Percentiles rank a stretch among this genome's conserved stretches.
Conservation (phyloP, 2,888 invertebrate genomes). For the Syrista parreyssii region DNA sequence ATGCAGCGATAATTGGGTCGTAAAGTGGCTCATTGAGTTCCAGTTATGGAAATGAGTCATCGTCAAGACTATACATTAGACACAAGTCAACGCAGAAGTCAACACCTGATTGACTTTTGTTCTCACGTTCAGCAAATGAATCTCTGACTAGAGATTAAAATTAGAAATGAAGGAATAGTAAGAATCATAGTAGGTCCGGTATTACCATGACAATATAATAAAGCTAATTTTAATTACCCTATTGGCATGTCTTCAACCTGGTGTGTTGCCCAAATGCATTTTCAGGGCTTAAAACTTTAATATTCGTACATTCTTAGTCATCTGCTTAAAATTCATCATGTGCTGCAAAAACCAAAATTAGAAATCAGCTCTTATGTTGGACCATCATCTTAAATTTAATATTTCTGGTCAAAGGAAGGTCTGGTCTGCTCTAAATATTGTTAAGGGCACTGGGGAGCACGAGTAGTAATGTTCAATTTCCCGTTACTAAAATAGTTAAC, state of each 20-base stretch:
- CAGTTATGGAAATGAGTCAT: constrained; percentile 79
- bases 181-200: too few relatives aligned
- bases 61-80: constrained; percentile 79
- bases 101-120: constrained; percentile 57
- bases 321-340: constrained; percentile 97
- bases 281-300: constrained; percentile 74
- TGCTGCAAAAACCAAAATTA: constrained; percentile 68
- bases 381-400: too few relatives aligned
- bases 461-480: too few relatives aligned
- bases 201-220: too few relatives aligned
- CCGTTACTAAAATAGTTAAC: too few relatives aligned
- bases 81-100: constrained; percentile 75
- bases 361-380: constrained; percentile 86
- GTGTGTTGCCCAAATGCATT: constrained; percentile 75
- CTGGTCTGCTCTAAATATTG: too few relatives aligned
- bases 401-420: too few relatives aligned
- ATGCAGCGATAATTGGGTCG: constrained; percentile 73
- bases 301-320: constrained; percentile 94
- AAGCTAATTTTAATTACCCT: constrained; percentile 64
- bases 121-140: constrained; percentile 64
- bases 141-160: constrained; percentile 21
- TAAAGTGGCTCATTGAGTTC: constrained; percentile 76
- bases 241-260: constrained; percentile 84
- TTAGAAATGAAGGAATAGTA: too few relatives aligned
- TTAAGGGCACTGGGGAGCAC: too few relatives aligned